phyloP scores from a whole-genome alignment of 2,888 invertebrate genomes.

The Parnassius apollo region DNA sequence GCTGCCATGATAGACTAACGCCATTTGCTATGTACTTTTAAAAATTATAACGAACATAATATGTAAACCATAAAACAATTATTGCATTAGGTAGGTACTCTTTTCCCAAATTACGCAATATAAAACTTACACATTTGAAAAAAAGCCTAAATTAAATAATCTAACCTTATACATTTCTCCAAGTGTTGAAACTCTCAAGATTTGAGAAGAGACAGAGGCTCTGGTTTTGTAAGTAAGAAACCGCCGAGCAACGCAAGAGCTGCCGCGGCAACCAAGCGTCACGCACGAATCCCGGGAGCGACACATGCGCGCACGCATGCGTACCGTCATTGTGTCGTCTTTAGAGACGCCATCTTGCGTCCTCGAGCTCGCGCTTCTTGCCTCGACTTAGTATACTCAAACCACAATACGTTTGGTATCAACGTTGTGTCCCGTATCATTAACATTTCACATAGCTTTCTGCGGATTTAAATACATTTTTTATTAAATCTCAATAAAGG shows the following conservation, averaged over 20 bases:
- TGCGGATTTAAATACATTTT: constrained; percentile 59
- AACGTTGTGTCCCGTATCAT: constrained; percentile 93
- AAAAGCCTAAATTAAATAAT: no score
- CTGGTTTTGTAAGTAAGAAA: constrained; percentile 42
- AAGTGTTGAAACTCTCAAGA: no score
- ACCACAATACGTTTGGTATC: constrained; percentile 96
- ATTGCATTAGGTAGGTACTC: not conserved
- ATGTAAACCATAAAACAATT: not conserved
- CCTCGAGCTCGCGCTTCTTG: constrained; percentile 91
- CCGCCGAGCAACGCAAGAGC: constrained; percentile 63
- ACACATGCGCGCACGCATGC: constrained; percentile 57
- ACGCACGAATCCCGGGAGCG: constrained; percentile 67
- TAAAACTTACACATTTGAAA: no score
- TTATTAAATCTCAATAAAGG: not conserved
- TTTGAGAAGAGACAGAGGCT: constrained; percentile 16
- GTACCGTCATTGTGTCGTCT: constrained; percentile 89
- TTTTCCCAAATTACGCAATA: not conserved
- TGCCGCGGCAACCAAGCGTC: constrained; percentile 66
- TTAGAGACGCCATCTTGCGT: constrained; percentile 89
- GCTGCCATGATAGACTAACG: constrained; percentile 16
- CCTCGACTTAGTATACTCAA: constrained; percentile 93
- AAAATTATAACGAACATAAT: not conserved
- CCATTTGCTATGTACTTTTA: no score
- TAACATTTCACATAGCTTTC: constrained; percentile 92
- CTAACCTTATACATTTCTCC: no score